These are phyloP conservation scores for Periophthalmodon schlosseri DNA, from an alignment of 2,113 vertebrate species.

Conservation along the genomic window DNA sequence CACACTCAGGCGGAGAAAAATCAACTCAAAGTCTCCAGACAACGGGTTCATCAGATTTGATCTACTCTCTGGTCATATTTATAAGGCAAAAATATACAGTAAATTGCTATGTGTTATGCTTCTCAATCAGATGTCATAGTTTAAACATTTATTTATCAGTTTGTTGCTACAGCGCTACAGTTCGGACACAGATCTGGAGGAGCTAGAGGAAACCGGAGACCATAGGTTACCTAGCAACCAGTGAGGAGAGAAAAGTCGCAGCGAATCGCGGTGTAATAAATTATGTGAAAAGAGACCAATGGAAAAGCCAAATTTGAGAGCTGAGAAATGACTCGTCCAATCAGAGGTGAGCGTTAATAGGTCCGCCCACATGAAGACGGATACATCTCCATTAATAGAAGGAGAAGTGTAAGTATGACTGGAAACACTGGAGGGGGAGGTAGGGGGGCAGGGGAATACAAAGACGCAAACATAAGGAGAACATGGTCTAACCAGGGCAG, in stretches of 20 bases:
- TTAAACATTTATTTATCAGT: background rate
- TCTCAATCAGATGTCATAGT: background rate
- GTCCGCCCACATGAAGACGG: conserved; percentile 59
- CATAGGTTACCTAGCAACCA: conserved; percentile 86
- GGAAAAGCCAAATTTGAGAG: conserved; percentile 31
- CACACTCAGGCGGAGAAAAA: conserved; percentile 17
- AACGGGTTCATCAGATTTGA: conserved; percentile 11
- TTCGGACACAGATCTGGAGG: conserved; percentile 2
- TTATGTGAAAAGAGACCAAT: conserved; percentile 51
- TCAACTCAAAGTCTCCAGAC: background rate
- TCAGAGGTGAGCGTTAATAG: conserved; percentile 33
- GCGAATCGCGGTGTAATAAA: conserved; percentile 47
- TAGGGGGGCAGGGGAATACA: background rate
- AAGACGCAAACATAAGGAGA: conserved; percentile 20
- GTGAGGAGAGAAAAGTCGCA: conserved; percentile 69
- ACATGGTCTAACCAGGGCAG: conserved; percentile 36
- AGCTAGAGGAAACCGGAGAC: conserved; percentile 54
- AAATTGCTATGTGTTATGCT: background rate
- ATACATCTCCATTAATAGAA: conserved; percentile 72
- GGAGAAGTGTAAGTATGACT: conserved; percentile 64
- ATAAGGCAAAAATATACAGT: background rate
- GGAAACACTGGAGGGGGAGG: conserved; percentile 18
- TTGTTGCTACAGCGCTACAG: background rate
- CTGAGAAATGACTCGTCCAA: conserved; percentile 50
- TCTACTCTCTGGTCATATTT: conserved; percentile 8